A percentile compares a stretch with the other conserved stretches of the same genome.
Evolutionary conservation across 2,888 invertebrate species (phyloP).

Genomic region (Lasius fuliginosus): DNA sequence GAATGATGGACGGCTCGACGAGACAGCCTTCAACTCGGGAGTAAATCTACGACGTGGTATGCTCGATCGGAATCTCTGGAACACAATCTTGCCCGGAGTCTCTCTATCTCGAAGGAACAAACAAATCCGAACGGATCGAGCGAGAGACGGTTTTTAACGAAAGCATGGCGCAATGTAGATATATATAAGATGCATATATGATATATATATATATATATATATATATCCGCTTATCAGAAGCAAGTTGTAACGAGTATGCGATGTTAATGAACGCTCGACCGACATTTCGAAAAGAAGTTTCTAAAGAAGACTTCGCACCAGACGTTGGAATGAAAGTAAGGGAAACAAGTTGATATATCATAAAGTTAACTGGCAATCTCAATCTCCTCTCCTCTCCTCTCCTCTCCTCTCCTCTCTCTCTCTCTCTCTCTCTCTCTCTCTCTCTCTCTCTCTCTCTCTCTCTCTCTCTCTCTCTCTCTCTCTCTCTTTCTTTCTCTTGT

Average conservation of each 20-base stretch:
- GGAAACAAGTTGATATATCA: conserved; percentile 6
- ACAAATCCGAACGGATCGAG: neutral
- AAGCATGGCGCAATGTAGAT: neutral
- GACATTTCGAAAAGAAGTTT: conserved; percentile 25
- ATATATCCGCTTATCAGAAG: neutral
- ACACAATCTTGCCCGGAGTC: conserved; percentile 22
- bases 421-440: no score
- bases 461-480: neutral
- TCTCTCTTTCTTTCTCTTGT: neutral
- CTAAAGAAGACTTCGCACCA: neutral
- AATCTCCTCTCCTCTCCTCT: neutral
- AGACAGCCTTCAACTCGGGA: conserved; percentile 19
- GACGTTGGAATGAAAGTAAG: neutral
- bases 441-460: neutral
- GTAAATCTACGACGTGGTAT: conserved; percentile 39
- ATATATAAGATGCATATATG: no score
- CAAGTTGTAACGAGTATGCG: neutral
- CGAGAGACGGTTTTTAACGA: conserved; percentile 8
- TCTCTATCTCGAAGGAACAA: conserved; percentile 12
- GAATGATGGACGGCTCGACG: conserved; percentile 28
- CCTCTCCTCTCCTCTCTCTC: neutral
- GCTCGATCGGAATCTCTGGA: conserved; percentile 43
- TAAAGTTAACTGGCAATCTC: conserved; percentile 38
- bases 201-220: neutral
- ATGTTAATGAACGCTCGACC: conserved; percentile 22